Evolutionary conservation across 1,140 invertebrate species (phyloP).

Genomic region (Holotrichia oblita): DNA sequence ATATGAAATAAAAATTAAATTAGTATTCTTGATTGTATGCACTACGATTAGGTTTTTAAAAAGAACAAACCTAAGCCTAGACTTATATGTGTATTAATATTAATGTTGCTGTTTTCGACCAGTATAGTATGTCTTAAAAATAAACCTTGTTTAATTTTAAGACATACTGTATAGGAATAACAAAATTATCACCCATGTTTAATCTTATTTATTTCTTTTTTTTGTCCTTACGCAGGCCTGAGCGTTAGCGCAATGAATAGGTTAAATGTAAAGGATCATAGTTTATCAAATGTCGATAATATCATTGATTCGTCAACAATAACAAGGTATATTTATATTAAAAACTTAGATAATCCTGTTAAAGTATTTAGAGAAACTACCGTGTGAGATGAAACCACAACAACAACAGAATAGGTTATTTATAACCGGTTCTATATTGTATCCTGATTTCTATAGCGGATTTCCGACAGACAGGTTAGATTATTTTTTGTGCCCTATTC

Average conservation of each 20-base stretch:
- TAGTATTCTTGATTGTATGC: not conserved
- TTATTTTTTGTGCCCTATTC: not conserved
- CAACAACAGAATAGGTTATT: constrained; percentile 11
- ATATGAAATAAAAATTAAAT: not conserved
- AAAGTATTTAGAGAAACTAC: constrained; percentile 49
- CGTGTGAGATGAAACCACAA: constrained; percentile 39
- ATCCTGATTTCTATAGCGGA: not conserved
- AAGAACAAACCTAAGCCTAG: not conserved
- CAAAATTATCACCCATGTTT: not conserved
- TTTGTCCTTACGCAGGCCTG: constrained; percentile 43
- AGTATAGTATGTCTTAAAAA: too few species aligned
- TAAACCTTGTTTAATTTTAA: too few species aligned
- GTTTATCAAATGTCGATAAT: constrained; percentile 37
- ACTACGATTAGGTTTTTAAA: not conserved
- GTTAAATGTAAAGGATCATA: constrained; percentile 37
- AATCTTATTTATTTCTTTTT: constrained; percentile 39
- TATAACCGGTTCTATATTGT: not conserved
- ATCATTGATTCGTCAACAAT: constrained; percentile 48
- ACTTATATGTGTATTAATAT: not conserved
- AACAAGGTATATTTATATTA: constrained; percentile 49
- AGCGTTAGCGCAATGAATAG: constrained; percentile 44
- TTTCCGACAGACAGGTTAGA: too few species aligned
- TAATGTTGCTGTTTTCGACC: not conserved
- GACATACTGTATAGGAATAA: not conserved
- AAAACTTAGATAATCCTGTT: constrained; percentile 48